Base-by-base conservation (phyloP, 1,140 invertebrate genomes). In the Papilio machaon region DNA sequence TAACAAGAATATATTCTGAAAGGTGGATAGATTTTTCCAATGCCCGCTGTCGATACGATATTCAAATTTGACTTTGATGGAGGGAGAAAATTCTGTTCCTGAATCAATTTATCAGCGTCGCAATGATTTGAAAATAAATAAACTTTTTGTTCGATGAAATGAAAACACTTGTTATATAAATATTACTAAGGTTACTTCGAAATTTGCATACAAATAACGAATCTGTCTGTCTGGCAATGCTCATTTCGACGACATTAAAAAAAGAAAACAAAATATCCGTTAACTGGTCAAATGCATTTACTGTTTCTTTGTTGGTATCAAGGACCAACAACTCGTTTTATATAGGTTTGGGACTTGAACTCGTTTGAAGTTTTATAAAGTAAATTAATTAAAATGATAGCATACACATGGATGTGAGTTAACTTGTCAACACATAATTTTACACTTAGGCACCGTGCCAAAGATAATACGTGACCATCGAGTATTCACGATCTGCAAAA, bases 21-120 rank as follows among this genome's bases (percentile, higher is more conserved):
- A 15, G 30, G 9, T 67, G 23, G 30, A 67, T 67, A 67, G 64
- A 67, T 67, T 67, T 67, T 35, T 35, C 23, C 64, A 4, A 38
- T 38, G 64, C 35, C 30, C 23, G 64, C 23, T 35, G 64, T 70
- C 64, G 64, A 70, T 70, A 15, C 64, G 64, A 70, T 70, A 70
- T 70, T 70, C 30, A 70, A 70, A 70, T 70, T 70, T 38, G 64
- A 70, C 64, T 70, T 70, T 70, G 64, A 35, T 13, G 30, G 30
- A 70, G 64, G 11, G 64, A 35, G 11, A 30, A 70, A 70, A 70
- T 70, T 70, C 64, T 70, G 64, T 70, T 70, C 30, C 64, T 38
- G 64, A 70, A 70, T 70, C 64, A 70, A 70, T 70, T 70, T 70
- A 38, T 70, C 64, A 70, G 64, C 64, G 64, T 70, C 64, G 64